Base-by-base conservation (phyloP, 2,797 vertebrate species). In the Mus caroli region DNA sequence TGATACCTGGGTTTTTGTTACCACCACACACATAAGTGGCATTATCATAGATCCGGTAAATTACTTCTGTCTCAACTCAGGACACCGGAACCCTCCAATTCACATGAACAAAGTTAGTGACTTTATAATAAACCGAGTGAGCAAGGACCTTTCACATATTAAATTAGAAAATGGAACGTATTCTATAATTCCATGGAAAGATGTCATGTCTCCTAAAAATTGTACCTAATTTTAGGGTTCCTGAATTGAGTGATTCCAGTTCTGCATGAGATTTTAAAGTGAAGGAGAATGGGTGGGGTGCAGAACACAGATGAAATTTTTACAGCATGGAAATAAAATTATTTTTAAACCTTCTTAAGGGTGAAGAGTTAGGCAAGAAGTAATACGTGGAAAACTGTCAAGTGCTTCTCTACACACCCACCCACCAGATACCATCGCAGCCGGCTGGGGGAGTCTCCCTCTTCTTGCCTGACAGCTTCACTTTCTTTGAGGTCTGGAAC, bases 351-450 rank as follows among this genome's bases (percentile, higher is more conserved):
- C 71, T 96, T 91, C 96, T 96, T 94, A 91, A 85, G 94, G 93
- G 95, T 97, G 94, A 97, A 97, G 93, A 97, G 87, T 97, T 96
- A 96, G 96, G 94, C 96, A 97, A 97, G 95, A 97, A 97, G 95
- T 86, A 97, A 96, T 97, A 97, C 97, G 96, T 98, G 97, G 97
- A 98, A 86, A 98, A 98, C 88, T 97, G 97, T 96, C 97, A 96
- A 97, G 89, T 95, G 96, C 96, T 97, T 92, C 93, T 96, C 94
- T 93, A 69, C 93, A 97, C 96, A 97, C 90, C 97, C 97, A 97
- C 97, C 97, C 97, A 97, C 97, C 96, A 97, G 97, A 98, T 97
- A 97, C 88, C 97, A 97, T 96, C 96, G 94, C 96, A 92, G 96
- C 96, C 96, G 91, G 89, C 93, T 84, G 88, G 92, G 97, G 97